Evolutionary conservation across 1,140 invertebrate genomes (phyloP).

Genomic region (Panulirus ornatus): DNA sequence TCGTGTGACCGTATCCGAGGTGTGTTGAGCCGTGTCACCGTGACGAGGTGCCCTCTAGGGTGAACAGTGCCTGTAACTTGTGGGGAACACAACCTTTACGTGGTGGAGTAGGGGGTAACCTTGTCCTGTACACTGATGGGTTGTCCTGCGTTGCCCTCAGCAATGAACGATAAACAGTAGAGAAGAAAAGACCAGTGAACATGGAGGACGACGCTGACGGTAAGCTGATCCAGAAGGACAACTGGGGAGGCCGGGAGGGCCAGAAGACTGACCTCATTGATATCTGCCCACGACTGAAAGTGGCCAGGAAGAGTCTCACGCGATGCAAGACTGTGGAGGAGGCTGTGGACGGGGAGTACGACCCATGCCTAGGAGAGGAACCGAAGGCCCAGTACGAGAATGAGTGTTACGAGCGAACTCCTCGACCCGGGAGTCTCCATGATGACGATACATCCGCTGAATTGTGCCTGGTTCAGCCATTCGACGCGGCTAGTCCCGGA

Average conservation of each 20-base stretch:
- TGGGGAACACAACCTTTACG: too few relatives aligned
- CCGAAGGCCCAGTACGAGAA: constrained; percentile 28
- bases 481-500: background rate
- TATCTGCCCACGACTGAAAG: constrained; percentile 51
- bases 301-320: constrained; percentile 63
- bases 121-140: too few relatives aligned
- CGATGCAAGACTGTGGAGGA: constrained; percentile 55
- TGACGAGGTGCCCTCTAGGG: too few relatives aligned
- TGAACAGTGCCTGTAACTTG: too few relatives aligned
- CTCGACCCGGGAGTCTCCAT: background rate
- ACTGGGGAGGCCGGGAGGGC: constrained; percentile 33
- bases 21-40: background rate
- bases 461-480: background rate
- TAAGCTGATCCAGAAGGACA: constrained; percentile 54
- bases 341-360: constrained; percentile 53
- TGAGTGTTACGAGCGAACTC: constrained; percentile 21
- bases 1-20: background rate
- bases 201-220: constrained; percentile 61
- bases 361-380: constrained; percentile 32
- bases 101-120: too few relatives aligned
- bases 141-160: background rate
- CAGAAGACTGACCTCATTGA: constrained; percentile 10
- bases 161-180: constrained; percentile 14
- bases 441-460: background rate
- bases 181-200: background rate